Base-by-base conservation (phyloP, 2,888 invertebrate species). In the Oxystoma pomonae region DNA sequence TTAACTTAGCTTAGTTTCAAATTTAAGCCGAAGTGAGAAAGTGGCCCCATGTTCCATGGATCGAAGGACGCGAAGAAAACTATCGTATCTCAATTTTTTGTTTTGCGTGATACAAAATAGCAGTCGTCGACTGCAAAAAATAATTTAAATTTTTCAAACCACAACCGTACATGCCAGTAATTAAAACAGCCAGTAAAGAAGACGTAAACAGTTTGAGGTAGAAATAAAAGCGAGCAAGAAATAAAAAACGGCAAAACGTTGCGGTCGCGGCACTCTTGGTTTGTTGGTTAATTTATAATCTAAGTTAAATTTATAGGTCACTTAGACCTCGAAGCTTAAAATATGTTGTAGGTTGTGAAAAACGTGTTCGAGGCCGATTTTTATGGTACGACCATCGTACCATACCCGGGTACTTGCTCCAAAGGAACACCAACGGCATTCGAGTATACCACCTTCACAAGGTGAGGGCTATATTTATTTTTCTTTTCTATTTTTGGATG, bases 251-350 rank as follows among this genome's bases (percentile, higher is more conserved):
- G 61, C 59, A 57, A 35, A 35, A 35, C 12, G 35, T 12, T 35
- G 35, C 20, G 55, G 65, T 68, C 35, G 71, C 69, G 70, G 70
- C 69, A 70, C 70, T 71, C 62, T 69, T 68, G 70, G 69, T 61
- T 61, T 61, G 61, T 69, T 68, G 68, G 69, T 72, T 73, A 72
- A 75, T 73, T 74, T 75, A 75, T 72, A 73, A 75, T 73, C 69
- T 71, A 71, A 68, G 71, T 72, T 71, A 72, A 74, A 75, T 75
- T 75, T 75, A 75, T 74, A 74, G 74, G 73, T 75, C 75, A 73
- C 72, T 74, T 74, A 73, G 72, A 72, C 70, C 71, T 70, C 69
- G 71, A 66, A 62, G 61, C 63, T 68, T 65, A 72, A 73, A 74
- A 74, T 73, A 72, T 72, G 71, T 71, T 70, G 70, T 71, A 70